phyloP scores from a whole-genome alignment of 2,888 invertebrate genomes.

The Patella caerulea region DNA sequence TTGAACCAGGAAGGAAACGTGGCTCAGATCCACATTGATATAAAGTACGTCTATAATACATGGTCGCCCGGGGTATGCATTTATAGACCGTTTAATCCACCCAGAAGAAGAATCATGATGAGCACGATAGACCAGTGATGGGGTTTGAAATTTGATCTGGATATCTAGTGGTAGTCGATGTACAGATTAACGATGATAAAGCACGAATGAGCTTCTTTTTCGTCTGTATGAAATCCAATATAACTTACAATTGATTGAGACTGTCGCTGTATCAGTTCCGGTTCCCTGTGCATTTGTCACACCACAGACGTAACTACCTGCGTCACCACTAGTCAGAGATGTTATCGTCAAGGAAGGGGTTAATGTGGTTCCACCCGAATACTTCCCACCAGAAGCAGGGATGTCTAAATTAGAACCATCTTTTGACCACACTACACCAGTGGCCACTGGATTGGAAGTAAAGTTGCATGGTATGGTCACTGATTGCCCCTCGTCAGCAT shows the following conservation, averaged over 20 bases:
- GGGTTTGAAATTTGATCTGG: too few species aligned
- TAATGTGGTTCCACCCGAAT: constrained; percentile 33
- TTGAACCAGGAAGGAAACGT: too few species aligned
- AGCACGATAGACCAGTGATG: too few species aligned
- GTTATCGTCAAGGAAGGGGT: constrained; percentile 37
- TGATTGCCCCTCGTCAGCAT: constrained; percentile 12
- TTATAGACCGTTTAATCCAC: too few species aligned
- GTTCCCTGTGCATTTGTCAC: constrained; percentile 33
- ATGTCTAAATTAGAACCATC: neutral
- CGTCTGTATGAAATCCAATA: too few species aligned
- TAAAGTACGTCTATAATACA: too few species aligned
- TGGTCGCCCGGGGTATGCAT: too few species aligned
- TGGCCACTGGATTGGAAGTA: constrained; percentile 23
- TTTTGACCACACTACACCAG: constrained; percentile 26
- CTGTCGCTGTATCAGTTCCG: neutral
- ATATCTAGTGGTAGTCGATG: too few species aligned
- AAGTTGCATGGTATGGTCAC: constrained; percentile 21
- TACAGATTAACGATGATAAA: too few species aligned
- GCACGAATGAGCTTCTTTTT: too few species aligned
- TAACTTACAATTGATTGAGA: neutral
- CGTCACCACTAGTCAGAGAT: constrained; percentile 27
- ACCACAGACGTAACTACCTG: constrained; percentile 36
- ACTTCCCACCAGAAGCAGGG: constrained; percentile 12
- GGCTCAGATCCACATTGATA: too few species aligned
- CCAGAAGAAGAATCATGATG: too few species aligned